These are phyloP conservation scores for Xerus rutilus DNA, from an alignment of 2,797 vertebrate species.

Conservation along the genomic window DNA sequence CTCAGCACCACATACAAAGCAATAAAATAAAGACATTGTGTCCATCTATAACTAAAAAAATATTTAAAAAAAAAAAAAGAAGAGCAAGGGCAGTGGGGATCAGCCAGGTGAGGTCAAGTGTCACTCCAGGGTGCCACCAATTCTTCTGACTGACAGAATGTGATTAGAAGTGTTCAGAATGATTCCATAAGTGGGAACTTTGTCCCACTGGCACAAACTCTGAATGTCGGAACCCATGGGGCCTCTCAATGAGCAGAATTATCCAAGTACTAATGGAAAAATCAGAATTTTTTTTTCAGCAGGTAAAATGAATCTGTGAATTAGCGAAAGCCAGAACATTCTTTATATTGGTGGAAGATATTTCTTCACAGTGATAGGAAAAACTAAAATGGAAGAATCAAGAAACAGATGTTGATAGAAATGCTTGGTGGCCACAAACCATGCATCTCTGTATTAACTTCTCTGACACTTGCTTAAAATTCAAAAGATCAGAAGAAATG, in stretches of 20 bases:
- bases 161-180: neutral
- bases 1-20: no score
- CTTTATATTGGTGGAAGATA: neutral
- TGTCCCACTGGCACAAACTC: neutral
- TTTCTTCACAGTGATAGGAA: neutral
- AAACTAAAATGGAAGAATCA: neutral
- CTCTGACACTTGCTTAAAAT: neutral
- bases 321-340: neutral
- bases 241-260: neutral
- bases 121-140: neutral
- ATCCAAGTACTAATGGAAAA: neutral
- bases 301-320: neutral
- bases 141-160: neutral
- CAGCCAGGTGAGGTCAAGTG: neutral
- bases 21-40: no score
- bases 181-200: neutral
- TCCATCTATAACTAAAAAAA: no score
- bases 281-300: neutral
- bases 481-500: neutral
- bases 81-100: neutral
- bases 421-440: neutral
- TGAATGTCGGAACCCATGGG: neutral
- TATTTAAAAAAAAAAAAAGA: no score
- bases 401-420: neutral
- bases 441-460: neutral